A percentile compares a stretch with the other conserved stretches of the same genome.
Conservation (phyloP, 2,888 invertebrate species). For the Cordilura impudica region DNA sequence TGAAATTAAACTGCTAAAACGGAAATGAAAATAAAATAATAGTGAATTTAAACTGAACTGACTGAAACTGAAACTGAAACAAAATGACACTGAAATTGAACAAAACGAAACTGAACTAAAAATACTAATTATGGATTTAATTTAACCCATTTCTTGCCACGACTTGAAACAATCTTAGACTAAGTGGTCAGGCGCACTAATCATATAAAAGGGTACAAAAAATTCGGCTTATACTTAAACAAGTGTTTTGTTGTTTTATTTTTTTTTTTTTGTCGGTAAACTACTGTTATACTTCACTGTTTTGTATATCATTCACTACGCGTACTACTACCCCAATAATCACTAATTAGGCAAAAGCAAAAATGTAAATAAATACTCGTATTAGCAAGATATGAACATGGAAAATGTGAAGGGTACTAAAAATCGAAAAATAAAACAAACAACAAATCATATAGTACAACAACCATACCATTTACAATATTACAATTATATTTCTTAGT, state of each 20-base stretch:
- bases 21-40: no score
- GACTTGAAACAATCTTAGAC: no score
- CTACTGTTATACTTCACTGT: neutral
- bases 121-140: no score
- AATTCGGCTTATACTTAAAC: no score
- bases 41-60: no score
- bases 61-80: no score
- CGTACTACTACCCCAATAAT: slow-evolving; percentile 57
- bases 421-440: neutral
- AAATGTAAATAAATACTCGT: slow-evolving; percentile 1
- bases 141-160: no score
- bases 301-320: neutral
- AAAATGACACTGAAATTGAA: no score
- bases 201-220: no score
- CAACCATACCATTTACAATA: neutral
- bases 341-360: slow-evolving; percentile 53
- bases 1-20: no score
- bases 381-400: neutral
- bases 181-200: no score
- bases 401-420: neutral
- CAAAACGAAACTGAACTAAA: no score
- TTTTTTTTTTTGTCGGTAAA: slow-evolving; percentile 4
- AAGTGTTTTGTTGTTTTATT: neutral
- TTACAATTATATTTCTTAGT: neutral
- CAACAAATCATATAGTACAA: slow-evolving; percentile 8